Evolutionary conservation across 35 echinoderm and acorn worm species (phyloP).

Genomic region (Ptychodera flava): DNA sequence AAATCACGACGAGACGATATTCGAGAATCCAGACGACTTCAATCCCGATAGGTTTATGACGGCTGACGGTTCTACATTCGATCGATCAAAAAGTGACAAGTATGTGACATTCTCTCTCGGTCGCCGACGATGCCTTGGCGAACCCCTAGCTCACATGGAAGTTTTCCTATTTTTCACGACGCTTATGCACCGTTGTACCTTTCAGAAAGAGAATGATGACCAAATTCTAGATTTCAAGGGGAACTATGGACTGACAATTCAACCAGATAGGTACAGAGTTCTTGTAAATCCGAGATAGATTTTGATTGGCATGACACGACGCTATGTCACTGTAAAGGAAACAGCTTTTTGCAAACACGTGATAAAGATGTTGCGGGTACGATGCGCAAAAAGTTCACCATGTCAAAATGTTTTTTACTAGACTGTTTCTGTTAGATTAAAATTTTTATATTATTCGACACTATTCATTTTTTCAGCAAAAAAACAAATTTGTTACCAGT

Average conservation of each 20-base stretch:
- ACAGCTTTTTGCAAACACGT: too few relatives aligned
- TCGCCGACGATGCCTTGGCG: conserved; percentile 71
- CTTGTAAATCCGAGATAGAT: too few relatives aligned
- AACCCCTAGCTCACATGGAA: conserved; percentile 61
- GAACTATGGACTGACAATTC: conserved; percentile 49
- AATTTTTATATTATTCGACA: too few relatives aligned
- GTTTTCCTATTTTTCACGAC: conserved; percentile 74
- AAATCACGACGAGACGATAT: conserved; percentile 56
- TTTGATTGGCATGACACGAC: too few relatives aligned
- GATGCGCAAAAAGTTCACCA: too few relatives aligned
- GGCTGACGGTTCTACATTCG: conserved; percentile 36
- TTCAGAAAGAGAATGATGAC: conserved; percentile 34
- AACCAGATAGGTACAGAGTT: too few relatives aligned
- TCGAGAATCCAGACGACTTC: conserved; percentile 61
- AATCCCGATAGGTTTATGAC: conserved; percentile 70
- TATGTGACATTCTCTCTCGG: conserved; percentile 73
- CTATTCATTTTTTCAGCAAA: too few relatives aligned
- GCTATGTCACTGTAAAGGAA: too few relatives aligned
- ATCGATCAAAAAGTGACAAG: conserved; percentile 47
- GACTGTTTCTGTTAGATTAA: too few relatives aligned
- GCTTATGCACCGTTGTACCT: conserved; percentile 52
- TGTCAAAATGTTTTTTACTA: too few relatives aligned
- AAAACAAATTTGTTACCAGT: too few relatives aligned
- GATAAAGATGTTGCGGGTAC: too few relatives aligned
- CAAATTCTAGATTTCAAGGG: conserved; percentile 35